Conservation (phyloP, 2,797 vertebrate species). For the Notolabrus celidotus region DNA sequence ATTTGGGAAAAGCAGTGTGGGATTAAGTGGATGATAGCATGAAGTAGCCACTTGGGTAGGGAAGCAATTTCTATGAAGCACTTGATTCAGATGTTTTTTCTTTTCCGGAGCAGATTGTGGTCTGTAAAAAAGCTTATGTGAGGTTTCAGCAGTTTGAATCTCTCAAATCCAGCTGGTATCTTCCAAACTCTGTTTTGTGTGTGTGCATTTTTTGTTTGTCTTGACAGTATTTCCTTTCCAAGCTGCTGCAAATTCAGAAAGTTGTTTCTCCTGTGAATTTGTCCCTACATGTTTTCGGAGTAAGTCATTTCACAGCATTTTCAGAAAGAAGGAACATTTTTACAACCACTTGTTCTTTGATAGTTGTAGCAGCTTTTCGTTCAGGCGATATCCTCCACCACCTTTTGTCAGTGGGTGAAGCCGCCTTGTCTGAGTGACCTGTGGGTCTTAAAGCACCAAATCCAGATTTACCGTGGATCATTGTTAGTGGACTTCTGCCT, state of each 20-base stretch:
- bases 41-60: conserved; percentile 19
- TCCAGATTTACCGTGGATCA: neutral
- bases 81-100: conserved; percentile 4
- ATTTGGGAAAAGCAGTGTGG: conserved; percentile 31
- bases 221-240: neutral
- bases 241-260: neutral
- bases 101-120: too few species aligned
- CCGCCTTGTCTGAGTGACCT: neutral
- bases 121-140: neutral
- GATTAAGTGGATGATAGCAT: conserved; percentile 9
- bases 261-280: neutral
- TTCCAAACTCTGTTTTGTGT: neutral
- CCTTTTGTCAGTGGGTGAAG: neutral
- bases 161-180: conserved; percentile 8
- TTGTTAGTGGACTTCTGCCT: too few species aligned
- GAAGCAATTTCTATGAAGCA: conserved; percentile 1
- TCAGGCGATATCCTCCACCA: neutral
- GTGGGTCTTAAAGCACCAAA: neutral
- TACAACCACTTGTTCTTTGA: neutral
- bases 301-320: neutral
- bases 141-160: conserved; percentile 5
- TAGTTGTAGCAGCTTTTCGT: too few species aligned
- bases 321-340: neutral
- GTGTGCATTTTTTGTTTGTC: neutral
- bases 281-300: neutral